Base-by-base conservation (phyloP, 2,113 vertebrate species). In the Stomatorhinus ivindoensis region DNA sequence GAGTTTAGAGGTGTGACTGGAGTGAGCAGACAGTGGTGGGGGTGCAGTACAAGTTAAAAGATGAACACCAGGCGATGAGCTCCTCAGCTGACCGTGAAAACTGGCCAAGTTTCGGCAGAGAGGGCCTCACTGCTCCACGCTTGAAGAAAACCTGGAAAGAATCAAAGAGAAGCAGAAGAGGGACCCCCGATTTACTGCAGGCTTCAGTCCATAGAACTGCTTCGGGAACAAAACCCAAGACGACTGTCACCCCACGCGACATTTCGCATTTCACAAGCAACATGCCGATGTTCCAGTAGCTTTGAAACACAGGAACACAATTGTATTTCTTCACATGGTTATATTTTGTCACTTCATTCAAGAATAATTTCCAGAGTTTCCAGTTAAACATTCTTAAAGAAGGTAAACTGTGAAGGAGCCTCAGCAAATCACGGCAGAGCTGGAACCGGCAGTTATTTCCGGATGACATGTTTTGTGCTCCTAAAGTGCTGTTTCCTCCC, bases 401-500 rank as follows among this genome's bases (percentile, higher is more conserved):
- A 35, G 35, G n/a, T 39, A 39, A 80, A 5, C 15, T 80, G 15
- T 80, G 9, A 86, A 86, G 24, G 21, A 47, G 83, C 83, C 44
- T 86, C 3, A 86, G 44, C 42, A 48, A 86, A 48, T 13, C 47
- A 86, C 48, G 4, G 21, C 83, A 85, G 82, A 84, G 24, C 35
- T 76, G 69, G 13, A 76, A 39, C 15, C 6, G 69, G 4, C 35
- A 80, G 73, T 1, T 42, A 80, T 80, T 80, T 80, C 73, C 6
- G 73, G 17, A 80, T 42, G 35, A 35, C 39, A 10, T 84, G 39
- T 84, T 46, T 47, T 61, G 86, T 87, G 39, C 31, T 42, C 27
- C 47, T 87, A 5, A 58, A 87, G 15, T 17, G 47, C 91, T 93
- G 94, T 96, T 98, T 97, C 96, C 97, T 97, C 94, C 95, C 91